Evolutionary conservation across 2,888 invertebrate genomes (phyloP).

Genomic region (Lottia scabra): DNA sequence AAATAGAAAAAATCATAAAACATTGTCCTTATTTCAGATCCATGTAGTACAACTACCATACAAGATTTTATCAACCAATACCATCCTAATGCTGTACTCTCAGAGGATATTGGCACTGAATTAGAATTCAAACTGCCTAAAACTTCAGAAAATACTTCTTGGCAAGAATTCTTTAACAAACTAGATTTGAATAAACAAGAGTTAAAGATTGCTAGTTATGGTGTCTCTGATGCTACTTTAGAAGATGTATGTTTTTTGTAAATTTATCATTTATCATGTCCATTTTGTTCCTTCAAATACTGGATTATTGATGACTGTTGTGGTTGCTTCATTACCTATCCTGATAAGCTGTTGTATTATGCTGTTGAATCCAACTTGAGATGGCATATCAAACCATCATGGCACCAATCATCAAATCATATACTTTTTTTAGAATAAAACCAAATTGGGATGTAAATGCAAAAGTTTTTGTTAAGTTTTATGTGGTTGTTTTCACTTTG

Average conservation of each 20-base stretch:
- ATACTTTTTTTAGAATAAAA: too few relatives aligned
- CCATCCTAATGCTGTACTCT: slow-evolving; percentile 67
- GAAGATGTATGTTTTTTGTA: slow-evolving; percentile 71
- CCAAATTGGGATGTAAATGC: too few relatives aligned
- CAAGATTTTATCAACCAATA: slow-evolving; percentile 60
- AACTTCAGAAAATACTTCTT: slow-evolving; percentile 37
- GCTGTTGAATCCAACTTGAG: too few relatives aligned
- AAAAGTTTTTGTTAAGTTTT: too few relatives aligned
- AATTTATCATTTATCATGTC: too few relatives aligned
- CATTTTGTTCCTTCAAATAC: too few relatives aligned
- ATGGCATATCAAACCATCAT: not conserved
- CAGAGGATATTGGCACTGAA: slow-evolving; percentile 72
- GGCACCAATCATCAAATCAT: too few relatives aligned
- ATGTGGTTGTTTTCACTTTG: not conserved
- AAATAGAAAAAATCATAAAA: too few relatives aligned
- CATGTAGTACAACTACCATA: slow-evolving; percentile 15
- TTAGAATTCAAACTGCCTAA: slow-evolving; percentile 68
- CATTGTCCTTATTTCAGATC: slow-evolving; percentile 5
- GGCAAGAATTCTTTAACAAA: slow-evolving; percentile 58
- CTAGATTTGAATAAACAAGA: slow-evolving; percentile 67
- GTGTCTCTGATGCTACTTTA: slow-evolving; percentile 73
- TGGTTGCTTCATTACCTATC: too few relatives aligned
- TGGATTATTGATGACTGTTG: too few relatives aligned
- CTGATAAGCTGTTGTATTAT: too few relatives aligned
- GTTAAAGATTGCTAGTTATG: slow-evolving; percentile 71